Percentiles rank a stretch among this genome's conserved stretches.
Evolutionary conservation across 1,140 invertebrate species (phyloP).

Genomic region (Trichonephila clavata): DNA sequence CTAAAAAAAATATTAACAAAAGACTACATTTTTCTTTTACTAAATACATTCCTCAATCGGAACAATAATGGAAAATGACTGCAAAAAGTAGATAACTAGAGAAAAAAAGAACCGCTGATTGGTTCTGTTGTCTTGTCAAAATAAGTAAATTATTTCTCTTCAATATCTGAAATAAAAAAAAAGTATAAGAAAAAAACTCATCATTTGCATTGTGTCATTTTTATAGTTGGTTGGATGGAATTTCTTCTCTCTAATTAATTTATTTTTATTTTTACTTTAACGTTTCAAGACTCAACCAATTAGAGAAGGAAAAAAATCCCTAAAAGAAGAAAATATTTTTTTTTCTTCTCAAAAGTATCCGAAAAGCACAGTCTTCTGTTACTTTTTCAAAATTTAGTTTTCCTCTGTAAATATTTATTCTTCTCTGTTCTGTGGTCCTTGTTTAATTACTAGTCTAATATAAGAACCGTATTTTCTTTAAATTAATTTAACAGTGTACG

Average conservation of each 20-base stretch:
- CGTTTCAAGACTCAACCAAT: slow-evolving; percentile 20
- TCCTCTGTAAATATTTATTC: slow-evolving; percentile 43
- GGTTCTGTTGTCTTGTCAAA: slow-evolving; percentile 19
- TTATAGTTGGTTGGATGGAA: slow-evolving; percentile 35
- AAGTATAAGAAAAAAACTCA: slow-evolving; percentile 3
- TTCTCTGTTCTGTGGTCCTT: slow-evolving; percentile 16
- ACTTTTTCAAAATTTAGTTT: neutral
- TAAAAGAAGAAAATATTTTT: neutral
- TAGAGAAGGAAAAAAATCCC: neutral
- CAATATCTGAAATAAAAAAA: slow-evolving; percentile 18
- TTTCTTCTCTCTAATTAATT: slow-evolving; percentile 31
- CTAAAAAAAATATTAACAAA: neutral
- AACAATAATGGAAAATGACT: neutral
- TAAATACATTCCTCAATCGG: neutral
- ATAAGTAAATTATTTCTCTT: slow-evolving; percentile 51
- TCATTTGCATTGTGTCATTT: slow-evolving; percentile 34
- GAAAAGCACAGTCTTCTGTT: neutral
- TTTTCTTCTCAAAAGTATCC: neutral
- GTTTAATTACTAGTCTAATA: slow-evolving; percentile 17
- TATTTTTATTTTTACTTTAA: slow-evolving; percentile 27
- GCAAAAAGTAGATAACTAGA: slow-evolving; percentile 21
- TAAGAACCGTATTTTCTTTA: neutral
- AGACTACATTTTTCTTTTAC: neutral
- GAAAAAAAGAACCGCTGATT: slow-evolving; percentile 11
- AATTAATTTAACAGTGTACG: slow-evolving; percentile 8